Evolutionary conservation across 2,113 vertebrate species (phyloP).

Genomic region (Lynx canadensis): DNA sequence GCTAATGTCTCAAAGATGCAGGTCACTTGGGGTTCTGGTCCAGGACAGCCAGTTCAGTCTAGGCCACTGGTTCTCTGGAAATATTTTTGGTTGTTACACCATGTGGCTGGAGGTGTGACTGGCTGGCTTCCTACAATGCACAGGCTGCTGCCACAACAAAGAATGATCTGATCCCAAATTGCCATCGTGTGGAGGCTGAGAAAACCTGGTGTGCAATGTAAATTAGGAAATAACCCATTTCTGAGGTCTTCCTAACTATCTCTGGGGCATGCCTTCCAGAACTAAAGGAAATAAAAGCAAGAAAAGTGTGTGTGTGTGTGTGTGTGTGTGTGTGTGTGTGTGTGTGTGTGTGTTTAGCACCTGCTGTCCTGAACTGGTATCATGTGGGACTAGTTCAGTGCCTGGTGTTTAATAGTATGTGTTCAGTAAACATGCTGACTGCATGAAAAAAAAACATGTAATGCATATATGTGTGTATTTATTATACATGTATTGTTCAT

Average conservation of each 20-base stretch:
- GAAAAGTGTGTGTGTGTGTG: not conserved
- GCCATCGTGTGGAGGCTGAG: not conserved
- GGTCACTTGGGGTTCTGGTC: not conserved
- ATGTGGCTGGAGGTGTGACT: not conserved
- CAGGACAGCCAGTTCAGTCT: not conserved
- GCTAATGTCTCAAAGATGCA: not conserved
- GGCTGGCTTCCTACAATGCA: not conserved
- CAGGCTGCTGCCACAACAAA: not conserved
- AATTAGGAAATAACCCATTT: not conserved
- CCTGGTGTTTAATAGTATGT: not conserved
- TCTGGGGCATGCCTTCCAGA: not conserved
- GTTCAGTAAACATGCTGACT: not conserved
- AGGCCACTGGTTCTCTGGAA: not conserved
- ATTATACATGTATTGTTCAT: not conserved
- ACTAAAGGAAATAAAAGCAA: not conserved
- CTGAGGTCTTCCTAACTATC: not conserved
- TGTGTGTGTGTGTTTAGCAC: not conserved
- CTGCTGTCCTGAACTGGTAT: not conserved
- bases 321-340: accelerated
- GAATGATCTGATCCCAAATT: not conserved
- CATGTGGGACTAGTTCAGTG: not conserved
- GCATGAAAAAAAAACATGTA: not conserved
- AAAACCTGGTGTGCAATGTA: not conserved
- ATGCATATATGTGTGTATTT: not conserved
- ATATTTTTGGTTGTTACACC: not conserved